These are phyloP conservation scores for Macaca nemestrina DNA, from an alignment of 2,113 vertebrate species.

Conservation along the genomic window DNA sequence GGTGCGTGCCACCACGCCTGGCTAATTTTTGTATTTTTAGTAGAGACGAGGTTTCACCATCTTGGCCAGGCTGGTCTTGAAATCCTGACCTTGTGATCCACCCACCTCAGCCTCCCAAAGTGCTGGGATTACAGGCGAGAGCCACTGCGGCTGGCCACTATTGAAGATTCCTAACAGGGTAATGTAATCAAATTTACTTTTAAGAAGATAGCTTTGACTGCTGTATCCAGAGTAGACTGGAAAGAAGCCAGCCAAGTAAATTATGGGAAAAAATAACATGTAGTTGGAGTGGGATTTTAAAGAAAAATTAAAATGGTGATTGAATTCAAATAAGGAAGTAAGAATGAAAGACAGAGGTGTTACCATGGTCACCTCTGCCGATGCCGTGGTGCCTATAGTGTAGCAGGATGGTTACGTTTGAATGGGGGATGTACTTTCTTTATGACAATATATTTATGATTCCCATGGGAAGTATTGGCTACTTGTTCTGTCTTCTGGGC, in stretches of 20 bases:
- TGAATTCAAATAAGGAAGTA: not conserved
- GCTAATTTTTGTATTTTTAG: too few species aligned
- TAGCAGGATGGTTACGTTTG: too few species aligned
- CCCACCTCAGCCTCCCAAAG: too few species aligned
- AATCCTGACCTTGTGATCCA: too few species aligned
- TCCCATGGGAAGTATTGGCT: not conserved
- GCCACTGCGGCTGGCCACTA: too few species aligned
- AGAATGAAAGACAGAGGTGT: not conserved
- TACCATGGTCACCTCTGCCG: not conserved
- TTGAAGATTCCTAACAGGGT: not conserved
- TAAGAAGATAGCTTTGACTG: not conserved
- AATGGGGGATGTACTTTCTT: not conserved
- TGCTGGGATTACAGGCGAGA: too few species aligned
- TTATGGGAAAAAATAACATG: not conserved
- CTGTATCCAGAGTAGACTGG: not conserved
- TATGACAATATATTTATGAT: not conserved
- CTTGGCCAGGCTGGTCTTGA: too few species aligned
- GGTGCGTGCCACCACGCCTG: too few species aligned
- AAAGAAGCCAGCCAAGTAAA: not conserved
- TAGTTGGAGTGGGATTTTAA: not conserved
- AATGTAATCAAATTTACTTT: not conserved
- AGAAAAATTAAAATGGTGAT: not conserved
- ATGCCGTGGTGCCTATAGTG: fast-evolving
- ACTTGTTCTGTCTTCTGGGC: not conserved
- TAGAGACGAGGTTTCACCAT: too few species aligned